phyloP scores from a whole-genome alignment of 2,113 vertebrate genomes.

The Gambusia holbrooki region DNA sequence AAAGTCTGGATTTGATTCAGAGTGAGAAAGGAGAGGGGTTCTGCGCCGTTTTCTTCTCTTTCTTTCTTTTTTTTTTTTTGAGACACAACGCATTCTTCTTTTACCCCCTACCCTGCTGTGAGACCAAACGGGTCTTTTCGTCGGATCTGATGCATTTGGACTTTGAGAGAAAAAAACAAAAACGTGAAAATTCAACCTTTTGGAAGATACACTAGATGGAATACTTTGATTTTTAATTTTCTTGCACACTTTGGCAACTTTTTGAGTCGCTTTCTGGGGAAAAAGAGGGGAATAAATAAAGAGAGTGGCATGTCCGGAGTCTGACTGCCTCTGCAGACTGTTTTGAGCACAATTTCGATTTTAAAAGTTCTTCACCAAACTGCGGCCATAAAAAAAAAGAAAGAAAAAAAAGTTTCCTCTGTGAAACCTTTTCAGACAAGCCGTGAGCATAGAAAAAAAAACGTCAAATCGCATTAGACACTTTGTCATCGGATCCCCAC shows the following conservation, averaged over 20 bases:
- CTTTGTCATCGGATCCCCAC: slow-evolving; percentile 57
- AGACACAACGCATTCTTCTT: slow-evolving; percentile 45
- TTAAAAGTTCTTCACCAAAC: neutral
- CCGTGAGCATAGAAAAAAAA: slow-evolving; percentile 39
- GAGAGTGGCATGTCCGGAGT: slow-evolving; percentile 12
- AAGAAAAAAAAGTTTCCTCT: neutral
- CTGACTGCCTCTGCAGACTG: slow-evolving; percentile 5
- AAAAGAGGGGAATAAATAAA: neutral
- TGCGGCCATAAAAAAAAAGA: neutral
- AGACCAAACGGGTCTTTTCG: slow-evolving; percentile 14
- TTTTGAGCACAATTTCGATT: neutral
- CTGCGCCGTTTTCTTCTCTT: neutral
- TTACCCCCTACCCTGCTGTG: slow-evolving; percentile 24
- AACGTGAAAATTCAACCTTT: neutral
- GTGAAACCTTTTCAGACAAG: slow-evolving; percentile 28
- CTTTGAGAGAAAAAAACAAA: neutral
- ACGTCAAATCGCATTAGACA: slow-evolving; percentile 45
- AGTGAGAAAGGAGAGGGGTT: neutral
- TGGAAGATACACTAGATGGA: neutral
- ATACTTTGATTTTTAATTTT: neutral
- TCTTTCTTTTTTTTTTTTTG: neutral
- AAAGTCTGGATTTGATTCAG: slow-evolving; percentile 21
- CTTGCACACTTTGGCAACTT: slow-evolving; percentile 53
- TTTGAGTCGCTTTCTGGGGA: slow-evolving; percentile 23
- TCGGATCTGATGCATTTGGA: neutral